Percentiles rank a stretch among this genome's conserved stretches.
Evolutionary conservation across 2,797 vertebrate species (phyloP).

Genomic region (Mus spretus): DNA sequence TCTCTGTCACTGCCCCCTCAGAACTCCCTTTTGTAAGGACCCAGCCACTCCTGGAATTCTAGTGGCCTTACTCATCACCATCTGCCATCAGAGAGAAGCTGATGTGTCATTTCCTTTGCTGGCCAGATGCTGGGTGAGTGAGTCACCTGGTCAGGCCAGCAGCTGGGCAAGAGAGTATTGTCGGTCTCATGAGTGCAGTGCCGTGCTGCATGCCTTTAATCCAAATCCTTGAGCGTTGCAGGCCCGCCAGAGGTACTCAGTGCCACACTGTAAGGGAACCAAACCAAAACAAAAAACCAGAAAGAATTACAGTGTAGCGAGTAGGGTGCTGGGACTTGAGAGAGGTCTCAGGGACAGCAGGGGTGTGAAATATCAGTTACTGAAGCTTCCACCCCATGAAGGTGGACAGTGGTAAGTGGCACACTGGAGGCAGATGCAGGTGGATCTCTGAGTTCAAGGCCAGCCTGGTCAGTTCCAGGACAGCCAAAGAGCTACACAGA

Average conservation of each 20-base stretch:
- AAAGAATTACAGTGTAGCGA: not conserved
- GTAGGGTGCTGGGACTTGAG: not conserved
- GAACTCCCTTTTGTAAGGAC: not conserved
- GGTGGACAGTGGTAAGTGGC: not conserved
- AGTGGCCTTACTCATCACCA: not conserved
- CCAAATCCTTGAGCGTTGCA: not conserved
- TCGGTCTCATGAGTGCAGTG: fast-evolving
- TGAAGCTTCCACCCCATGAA: too few relatives aligned
- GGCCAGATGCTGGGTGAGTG: not conserved
- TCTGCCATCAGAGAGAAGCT: not conserved
- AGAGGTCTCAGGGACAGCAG: too few relatives aligned
- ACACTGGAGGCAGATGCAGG: not conserved
- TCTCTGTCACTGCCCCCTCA: not conserved
- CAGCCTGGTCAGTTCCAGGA: not conserved
- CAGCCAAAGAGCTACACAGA: not conserved
- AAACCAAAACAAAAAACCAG: not conserved
- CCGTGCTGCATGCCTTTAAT: not conserved
- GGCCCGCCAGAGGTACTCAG: not conserved
- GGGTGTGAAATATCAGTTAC: not conserved
- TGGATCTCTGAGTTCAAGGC: not conserved
- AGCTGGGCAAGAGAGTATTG: not conserved
- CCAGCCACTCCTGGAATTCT: not conserved
- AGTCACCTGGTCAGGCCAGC: not conserved
- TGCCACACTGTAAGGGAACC: not conserved
- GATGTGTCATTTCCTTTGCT: not conserved